These are phyloP conservation scores for Smutsia temminckii DNA, from an alignment of 2,797 vertebrate species.

Conservation along the genomic window DNA sequence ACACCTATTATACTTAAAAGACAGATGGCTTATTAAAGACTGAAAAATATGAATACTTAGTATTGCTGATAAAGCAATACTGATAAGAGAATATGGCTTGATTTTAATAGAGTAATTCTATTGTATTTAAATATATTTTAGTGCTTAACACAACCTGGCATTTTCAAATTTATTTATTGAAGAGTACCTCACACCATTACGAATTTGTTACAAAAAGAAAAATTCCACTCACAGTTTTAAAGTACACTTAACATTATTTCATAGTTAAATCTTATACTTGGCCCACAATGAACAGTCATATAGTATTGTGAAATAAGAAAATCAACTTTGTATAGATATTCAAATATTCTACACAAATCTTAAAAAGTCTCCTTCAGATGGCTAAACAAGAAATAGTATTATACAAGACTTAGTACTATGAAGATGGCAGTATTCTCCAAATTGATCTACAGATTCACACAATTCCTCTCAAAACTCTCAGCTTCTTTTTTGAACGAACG, in stretches of 20 bases:
- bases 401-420: neutral
- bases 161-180: neutral
- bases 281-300: neutral
- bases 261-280: neutral
- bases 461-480: neutral
- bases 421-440: neutral
- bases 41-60: neutral
- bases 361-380: neutral
- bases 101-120: neutral
- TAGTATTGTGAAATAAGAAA: neutral
- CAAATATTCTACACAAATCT: neutral
- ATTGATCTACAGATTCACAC: neutral
- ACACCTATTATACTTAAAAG: conserved; percentile 2
- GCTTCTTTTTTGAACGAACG: neutral
- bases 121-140: neutral
- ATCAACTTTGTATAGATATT: neutral
- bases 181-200: neutral
- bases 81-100: neutral
- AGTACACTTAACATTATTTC: neutral
- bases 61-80: conserved; percentile 14
- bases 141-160: neutral
- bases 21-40: neutral
- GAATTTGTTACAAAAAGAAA: neutral
- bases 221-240: neutral
- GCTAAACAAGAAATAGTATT: neutral